Conservation (phyloP, 2,113 vertebrate genomes). For the Zosterops borbonicus region DNA sequence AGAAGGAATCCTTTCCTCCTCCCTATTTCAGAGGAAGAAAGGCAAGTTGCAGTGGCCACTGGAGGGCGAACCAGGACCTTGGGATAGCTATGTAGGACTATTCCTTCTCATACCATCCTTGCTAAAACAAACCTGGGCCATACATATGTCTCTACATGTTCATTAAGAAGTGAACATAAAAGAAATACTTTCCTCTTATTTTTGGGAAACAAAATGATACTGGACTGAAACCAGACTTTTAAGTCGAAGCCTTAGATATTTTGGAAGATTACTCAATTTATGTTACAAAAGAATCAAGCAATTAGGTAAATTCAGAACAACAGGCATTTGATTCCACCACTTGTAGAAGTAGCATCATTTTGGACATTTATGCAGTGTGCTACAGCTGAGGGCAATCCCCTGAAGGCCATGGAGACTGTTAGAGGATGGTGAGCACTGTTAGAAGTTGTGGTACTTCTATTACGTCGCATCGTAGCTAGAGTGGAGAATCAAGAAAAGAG, state of each 20-base stretch:
- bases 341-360: not conserved
- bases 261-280: not conserved
- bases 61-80: not conserved
- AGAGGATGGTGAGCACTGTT: not conserved
- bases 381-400: not conserved
- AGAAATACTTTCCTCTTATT: not conserved
- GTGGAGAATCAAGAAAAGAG: not conserved
- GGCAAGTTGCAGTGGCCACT: not conserved
- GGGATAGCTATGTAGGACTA: not conserved
- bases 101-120: not conserved
- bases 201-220: not conserved
- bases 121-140: not conserved
- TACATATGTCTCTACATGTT: fast-evolving
- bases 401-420: not conserved
- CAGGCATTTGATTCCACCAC: not conserved
- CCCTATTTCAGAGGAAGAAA: not conserved
- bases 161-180: not conserved
- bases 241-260: not conserved
- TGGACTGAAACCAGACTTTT: not conserved
- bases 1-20: not conserved
- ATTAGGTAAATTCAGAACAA: not conserved
- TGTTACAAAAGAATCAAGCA: not conserved
- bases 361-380: not conserved
- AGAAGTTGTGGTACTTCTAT: not conserved
- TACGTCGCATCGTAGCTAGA: not conserved